A percentile compares a stretch with the other conserved stretches of the same genome.
Evolutionary conservation across 2,113 vertebrate species (phyloP).

Genomic region (Ibidorhyncha struthersii): DNA sequence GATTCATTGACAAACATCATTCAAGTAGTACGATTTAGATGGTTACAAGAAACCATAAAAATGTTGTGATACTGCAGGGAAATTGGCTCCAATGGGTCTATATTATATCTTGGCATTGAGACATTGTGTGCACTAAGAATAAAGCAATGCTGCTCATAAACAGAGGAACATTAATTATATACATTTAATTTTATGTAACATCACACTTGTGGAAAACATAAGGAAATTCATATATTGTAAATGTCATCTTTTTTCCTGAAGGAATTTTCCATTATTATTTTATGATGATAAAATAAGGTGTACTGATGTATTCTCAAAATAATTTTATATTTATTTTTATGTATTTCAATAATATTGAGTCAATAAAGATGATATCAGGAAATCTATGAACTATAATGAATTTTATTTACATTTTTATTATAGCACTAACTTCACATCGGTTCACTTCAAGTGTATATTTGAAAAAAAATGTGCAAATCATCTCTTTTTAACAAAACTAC

Average conservation of each 20-base stretch:
- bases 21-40: not conserved
- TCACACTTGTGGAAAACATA: constrained; percentile 4
- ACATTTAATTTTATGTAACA: constrained; percentile 48
- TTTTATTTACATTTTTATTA: constrained; percentile 71
- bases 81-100: constrained; percentile 28
- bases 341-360: constrained; percentile 17
- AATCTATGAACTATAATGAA: constrained; percentile 56
- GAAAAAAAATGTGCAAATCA: constrained; percentile 14
- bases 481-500: constrained; percentile 42
- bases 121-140: not conserved
- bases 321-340: constrained; percentile 26
- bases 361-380: constrained; percentile 31
- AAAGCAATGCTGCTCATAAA: constrained; percentile 25
- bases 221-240: constrained; percentile 16
- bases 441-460: constrained; percentile 29
- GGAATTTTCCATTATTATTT: constrained; percentile 46
- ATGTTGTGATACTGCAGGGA: constrained; percentile 28
- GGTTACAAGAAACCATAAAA: constrained; percentile 54
- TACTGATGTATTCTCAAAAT: constrained; percentile 3
- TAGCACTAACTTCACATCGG: constrained; percentile 40
- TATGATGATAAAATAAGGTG: constrained; percentile 40
- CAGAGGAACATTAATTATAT: constrained; percentile 50
- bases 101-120: constrained; percentile 5
- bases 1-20: constrained; percentile 45
- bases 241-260: not conserved